Percentiles rank a stretch among this genome's conserved stretches.
Conservation (phyloP, 1,140 invertebrate genomes). For the Brachionus plicatilis region DNA sequence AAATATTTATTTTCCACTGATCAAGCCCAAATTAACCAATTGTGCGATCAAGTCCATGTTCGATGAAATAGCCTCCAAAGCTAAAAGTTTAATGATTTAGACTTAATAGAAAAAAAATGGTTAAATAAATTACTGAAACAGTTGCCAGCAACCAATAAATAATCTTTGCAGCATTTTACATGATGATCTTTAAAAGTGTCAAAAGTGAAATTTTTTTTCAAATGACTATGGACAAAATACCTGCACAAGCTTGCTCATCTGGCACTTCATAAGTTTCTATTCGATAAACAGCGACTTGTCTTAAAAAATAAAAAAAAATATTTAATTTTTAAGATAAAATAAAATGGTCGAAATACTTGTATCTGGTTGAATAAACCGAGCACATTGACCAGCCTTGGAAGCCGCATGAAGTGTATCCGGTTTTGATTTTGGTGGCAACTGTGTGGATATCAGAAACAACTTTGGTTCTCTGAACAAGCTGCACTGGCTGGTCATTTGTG, state of each 20-base stretch:
- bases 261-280: slow-evolving; percentile 32
- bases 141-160: slow-evolving; percentile 4
- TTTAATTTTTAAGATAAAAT: neutral
- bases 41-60: slow-evolving; percentile 18
- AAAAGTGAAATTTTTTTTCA: neutral
- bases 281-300: slow-evolving; percentile 15
- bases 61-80: neutral
- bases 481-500: slow-evolving; percentile 33
- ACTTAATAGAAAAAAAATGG: neutral
- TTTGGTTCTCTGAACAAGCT: slow-evolving; percentile 28
- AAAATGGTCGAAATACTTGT: neutral
- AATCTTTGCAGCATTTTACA: slow-evolving; percentile 38
- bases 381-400: slow-evolving; percentile 21
- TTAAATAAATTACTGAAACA: slow-evolving; percentile 19
- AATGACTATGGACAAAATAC: neutral
- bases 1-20: slow-evolving; percentile 16
- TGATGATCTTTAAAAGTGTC: neutral
- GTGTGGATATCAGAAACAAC: slow-evolving; percentile 4
- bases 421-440: slow-evolving; percentile 35
- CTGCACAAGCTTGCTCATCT: slow-evolving; percentile 35
- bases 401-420: slow-evolving; percentile 32
- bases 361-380: slow-evolving; percentile 30
- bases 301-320: neutral
- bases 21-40: slow-evolving; percentile 18
- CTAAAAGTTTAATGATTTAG: neutral